Evolutionary conservation across 2,888 invertebrate genomes (phyloP).

Genomic region (Dynastes grantii): DNA sequence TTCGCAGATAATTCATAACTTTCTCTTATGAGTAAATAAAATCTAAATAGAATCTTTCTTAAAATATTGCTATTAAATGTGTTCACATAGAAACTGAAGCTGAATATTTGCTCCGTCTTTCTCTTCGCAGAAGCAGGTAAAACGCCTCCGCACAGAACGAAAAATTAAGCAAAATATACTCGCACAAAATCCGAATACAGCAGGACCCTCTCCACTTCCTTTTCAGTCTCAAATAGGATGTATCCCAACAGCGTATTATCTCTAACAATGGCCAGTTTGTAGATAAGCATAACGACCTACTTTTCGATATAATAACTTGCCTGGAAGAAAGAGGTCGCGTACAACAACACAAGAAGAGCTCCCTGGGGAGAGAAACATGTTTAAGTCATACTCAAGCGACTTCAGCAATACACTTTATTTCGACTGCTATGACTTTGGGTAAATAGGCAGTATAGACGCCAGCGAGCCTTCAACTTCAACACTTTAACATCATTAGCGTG

Average conservation of each 20-base stretch:
- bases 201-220: neutral
- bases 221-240: slow-evolving; percentile 9
- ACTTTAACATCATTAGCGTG: slow-evolving; percentile 18
- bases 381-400: slow-evolving; percentile 11
- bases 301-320: slow-evolving; percentile 38
- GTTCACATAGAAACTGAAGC: too few relatives aligned
- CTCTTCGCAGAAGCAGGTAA: too few relatives aligned
- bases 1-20: too few relatives aligned
- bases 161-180: slow-evolving; percentile 3
- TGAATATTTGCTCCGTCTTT: too few relatives aligned
- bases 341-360: slow-evolving; percentile 1
- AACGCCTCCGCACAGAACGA: neutral
- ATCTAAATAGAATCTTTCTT: too few relatives aligned
- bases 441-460: neutral
- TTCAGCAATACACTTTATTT: slow-evolving; percentile 26
- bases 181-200: neutral
- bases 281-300: slow-evolving; percentile 46
- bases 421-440: slow-evolving; percentile 7
- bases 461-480: slow-evolving; percentile 5
- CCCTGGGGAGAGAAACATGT: neutral
- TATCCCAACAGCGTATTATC: neutral
- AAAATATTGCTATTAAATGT: too few relatives aligned
- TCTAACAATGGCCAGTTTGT: slow-evolving; percentile 28
- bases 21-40: too few relatives aligned
- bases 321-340: slow-evolving; percentile 25